These are phyloP conservation scores for Sympetrum striolatum DNA, from an alignment of 2,888 invertebrate genomes.

Conservation along the genomic window DNA sequence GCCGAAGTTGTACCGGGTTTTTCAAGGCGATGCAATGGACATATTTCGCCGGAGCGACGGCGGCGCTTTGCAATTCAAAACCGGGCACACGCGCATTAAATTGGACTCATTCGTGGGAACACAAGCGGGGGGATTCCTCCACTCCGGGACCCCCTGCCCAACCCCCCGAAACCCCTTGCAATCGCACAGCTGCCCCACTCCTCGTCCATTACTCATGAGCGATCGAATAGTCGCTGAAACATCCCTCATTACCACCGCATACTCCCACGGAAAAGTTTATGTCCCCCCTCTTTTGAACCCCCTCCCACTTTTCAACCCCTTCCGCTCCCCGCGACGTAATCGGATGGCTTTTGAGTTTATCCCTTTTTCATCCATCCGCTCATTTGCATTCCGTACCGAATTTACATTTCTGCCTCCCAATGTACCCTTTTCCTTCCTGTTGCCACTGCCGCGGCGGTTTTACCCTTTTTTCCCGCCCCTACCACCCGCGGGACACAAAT, in stretches of 20 bases:
- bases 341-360: too few relatives aligned
- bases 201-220: constrained; percentile 20
- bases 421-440: constrained; percentile 1
- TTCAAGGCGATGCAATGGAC: neutral
- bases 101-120: constrained; percentile 1
- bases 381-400: neutral
- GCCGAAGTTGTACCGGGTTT: neutral
- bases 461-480: neutral
- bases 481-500: neutral
- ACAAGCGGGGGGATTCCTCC: neutral
- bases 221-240: neutral
- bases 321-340: neutral
- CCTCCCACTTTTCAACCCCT: neutral
- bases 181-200: neutral
- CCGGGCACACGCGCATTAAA: neutral
- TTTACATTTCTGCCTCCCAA: constrained; percentile 8
- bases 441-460: neutral
- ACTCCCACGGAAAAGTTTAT: neutral
- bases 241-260: neutral
- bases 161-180: neutral
- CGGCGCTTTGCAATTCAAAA: constrained; percentile 27
- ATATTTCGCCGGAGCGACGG: neutral
- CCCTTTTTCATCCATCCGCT: too few relatives aligned
- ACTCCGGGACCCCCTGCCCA: neutral
- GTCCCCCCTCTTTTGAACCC: neutral